Base-by-base conservation (phyloP, 2,888 invertebrate species). In the Dolichomitus sp. region DNA sequence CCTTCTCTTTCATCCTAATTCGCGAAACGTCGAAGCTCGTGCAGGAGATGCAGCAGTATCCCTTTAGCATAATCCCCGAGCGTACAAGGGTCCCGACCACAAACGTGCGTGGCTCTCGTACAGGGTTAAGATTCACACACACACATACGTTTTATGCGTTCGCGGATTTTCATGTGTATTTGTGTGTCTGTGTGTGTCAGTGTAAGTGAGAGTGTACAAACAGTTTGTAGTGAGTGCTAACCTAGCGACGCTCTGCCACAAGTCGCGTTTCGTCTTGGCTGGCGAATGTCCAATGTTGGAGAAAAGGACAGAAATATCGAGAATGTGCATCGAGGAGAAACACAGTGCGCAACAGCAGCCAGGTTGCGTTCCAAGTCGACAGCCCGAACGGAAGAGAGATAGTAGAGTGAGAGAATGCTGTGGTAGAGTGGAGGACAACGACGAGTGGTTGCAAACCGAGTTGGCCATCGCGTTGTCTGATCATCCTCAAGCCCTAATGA, bases 401-500 rank as follows among this genome's bases (percentile, higher is more conserved):
- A 40, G 27, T 59, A 42, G 76, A 69, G 40, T 42, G 42, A 50
- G 83, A 57, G 30, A 52, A 30, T 54, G 73, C 48, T 40, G 74
- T 50, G 72, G 48, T 14, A 42, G 66, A 83, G 63, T 33, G 65
- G 69, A 73, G 66, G 79, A 59, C 61, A 84, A 61, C 33, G 37
- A 37, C 61, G 37, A 37, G 37, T 19, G 19, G 84, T 87, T 88
- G 86, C 85, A 87, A 86, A 76, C 33, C 61, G 69, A 63, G 48
- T 52, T 57, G 57, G 70, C 72, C 68, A 92, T 93, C 92, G 91
- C 90, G 91, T 93, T 93, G 93, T 93, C 93, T 91, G 93, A 93
- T 93, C 93, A 93, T 92, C 92, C 92, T 92, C 91, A 77, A 83
- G 92, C 91, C 91, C 93, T 93, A 93, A 93, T 93, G 93, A 93